Base-by-base conservation (phyloP, 2,113 vertebrate genomes). In the Anoplopoma fimbria region DNA sequence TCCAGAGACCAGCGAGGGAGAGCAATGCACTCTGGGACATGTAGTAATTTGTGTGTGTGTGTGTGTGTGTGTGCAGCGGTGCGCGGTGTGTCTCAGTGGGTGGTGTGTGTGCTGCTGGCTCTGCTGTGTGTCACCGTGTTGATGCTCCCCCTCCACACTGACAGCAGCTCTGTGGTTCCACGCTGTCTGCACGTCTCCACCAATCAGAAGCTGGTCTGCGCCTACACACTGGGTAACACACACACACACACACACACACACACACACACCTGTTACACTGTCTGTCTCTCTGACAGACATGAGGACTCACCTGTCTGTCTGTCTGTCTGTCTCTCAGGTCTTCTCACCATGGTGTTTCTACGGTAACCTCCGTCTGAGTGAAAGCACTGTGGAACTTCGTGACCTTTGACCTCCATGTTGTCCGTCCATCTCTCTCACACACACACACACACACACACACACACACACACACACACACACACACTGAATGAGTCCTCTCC, bases 181-280 rank as follows among this genome's bases (percentile, higher is more conserved):
- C 60, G 2, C 60, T 88, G 75, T 45, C 82, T 88, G 21, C 86
- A 85, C 17, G 82, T 88, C 51, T 85, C 86, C 34, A 68, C 82
- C 82, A 85, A 82, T 74, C 86, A 82, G 86, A 88, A 88, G 6
- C 79, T 88, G n/a, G 86, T 61, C 69, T 79, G 82, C 0, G 82
- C 82, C 29, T 88, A 85, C 69, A 79, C 60, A 9, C 78, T 88
- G 17, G 86, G 86, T 84, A 84, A 88, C 47, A 31, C 17, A 64
- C 73, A 60, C 49, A 68, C 58, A 57, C 65, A 63, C 42, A 69
- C 62, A 23, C 23, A 0, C 27, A 3, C 27, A 27, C 25, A 31
- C 71, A 57, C 47, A 51, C 45, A 57, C 23, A 64, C 42, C 36
- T 36, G 36, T 9, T 9, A 78, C 63, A 33, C 36, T 63, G 8